phyloP scores from a whole-genome alignment of 1,140 invertebrate genomes.

The Tetragnatha versicolor region DNA sequence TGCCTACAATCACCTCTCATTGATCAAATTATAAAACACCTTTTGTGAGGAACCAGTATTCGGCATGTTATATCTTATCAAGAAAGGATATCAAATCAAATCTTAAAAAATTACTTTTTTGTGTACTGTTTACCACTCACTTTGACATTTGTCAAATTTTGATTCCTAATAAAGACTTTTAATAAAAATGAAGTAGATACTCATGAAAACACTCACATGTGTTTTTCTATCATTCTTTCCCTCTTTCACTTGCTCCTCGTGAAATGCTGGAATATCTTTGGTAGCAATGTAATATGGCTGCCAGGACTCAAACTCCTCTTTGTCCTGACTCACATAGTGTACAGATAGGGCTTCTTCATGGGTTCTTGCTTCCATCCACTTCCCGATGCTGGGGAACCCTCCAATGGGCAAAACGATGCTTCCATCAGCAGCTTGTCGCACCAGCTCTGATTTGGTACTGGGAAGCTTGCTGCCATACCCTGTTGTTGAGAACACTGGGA shows the following conservation, averaged over 20 bases:
- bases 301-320: conserved; percentile 79
- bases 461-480: conserved; percentile 71
- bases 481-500: conserved; percentile 82
- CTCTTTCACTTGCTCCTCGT: conserved; percentile 81
- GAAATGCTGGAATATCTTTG: conserved; percentile 78
- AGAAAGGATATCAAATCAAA: background rate
- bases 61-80: too few species aligned
- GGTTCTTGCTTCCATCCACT: conserved; percentile 71
- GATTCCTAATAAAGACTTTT: background rate
- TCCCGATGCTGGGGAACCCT: conserved; percentile 79
- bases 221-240: conserved; percentile 86
- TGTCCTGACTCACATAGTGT: conserved; percentile 84
- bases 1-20: too few species aligned
- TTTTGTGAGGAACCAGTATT: too few species aligned
- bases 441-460: conserved; percentile 77
- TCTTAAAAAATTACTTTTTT: too few species aligned
- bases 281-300: conserved; percentile 84
- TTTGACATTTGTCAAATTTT: too few species aligned
- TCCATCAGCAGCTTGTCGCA: conserved; percentile 63
- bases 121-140: too few species aligned
- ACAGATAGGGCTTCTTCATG: conserved; percentile 73
- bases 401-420: conserved; percentile 82
- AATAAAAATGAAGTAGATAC: background rate
- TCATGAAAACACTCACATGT: conserved; percentile 71
- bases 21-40: too few species aligned